Percentiles rank a stretch among this genome's conserved stretches.
Evolutionary conservation across 2,797 vertebrate species (phyloP).

Genomic region (Serranus cabrilla): DNA sequence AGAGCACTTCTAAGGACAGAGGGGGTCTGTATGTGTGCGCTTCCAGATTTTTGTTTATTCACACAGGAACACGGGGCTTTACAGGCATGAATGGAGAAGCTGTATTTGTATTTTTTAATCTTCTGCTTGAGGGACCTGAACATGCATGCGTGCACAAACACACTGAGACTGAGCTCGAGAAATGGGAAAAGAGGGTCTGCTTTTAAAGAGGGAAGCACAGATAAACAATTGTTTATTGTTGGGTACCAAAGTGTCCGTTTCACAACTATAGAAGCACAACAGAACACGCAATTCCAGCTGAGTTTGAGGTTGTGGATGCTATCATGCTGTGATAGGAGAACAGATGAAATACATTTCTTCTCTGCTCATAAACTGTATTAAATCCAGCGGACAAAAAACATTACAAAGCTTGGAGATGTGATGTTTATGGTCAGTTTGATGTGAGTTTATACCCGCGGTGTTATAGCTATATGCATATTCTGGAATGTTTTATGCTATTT

Average conservation of each 20-base stretch:
- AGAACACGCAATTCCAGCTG: not conserved
- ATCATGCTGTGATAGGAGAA: not conserved
- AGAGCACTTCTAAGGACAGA: constrained; percentile 5
- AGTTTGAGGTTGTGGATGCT: constrained; percentile 5
- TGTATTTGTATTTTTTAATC: constrained; percentile 59
- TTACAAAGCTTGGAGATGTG: not conserved
- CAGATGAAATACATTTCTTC: not conserved
- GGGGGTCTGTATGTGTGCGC: not conserved
- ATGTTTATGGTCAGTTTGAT: not conserved
- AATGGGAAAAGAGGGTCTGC: not conserved
- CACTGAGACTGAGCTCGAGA: constrained; percentile 11
- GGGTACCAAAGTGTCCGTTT: constrained; percentile 7
- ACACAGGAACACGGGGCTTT: constrained; percentile 38
- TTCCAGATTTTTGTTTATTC: constrained; percentile 34
- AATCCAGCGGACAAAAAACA: not conserved
- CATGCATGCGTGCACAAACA: constrained; percentile 40
- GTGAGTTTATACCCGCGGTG: not conserved
- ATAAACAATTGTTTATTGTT: constrained; percentile 19
- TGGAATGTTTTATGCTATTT: no score
- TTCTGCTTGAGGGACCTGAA: constrained; percentile 60
- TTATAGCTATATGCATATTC: not conserved
- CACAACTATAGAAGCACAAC: not conserved
- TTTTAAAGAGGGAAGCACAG: not conserved
- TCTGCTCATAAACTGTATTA: not conserved
- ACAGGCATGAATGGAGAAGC: constrained; percentile 45